A percentile compares a stretch with the other conserved stretches of the same genome.
Conservation (phyloP, 2,797 vertebrate species). For the Ficedula albicollis region DNA sequence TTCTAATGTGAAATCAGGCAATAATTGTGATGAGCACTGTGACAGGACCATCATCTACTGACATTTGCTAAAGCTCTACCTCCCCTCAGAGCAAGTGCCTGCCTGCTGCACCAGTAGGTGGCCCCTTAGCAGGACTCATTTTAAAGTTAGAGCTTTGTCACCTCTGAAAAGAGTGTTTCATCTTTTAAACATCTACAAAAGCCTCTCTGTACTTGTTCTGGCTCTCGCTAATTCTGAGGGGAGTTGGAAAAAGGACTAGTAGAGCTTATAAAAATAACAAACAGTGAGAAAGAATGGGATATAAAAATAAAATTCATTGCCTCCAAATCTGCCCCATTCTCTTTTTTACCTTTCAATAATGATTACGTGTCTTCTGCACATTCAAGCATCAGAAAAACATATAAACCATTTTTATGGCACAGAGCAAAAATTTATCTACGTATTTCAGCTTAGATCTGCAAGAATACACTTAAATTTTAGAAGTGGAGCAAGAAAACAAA, state of each 20-base stretch:
- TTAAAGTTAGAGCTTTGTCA: background rate
- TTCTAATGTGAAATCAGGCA: background rate
- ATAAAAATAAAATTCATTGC: constrained; percentile 57
- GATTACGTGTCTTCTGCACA: constrained; percentile 11
- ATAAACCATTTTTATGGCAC: constrained; percentile 62
- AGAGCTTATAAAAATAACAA: constrained; percentile 34
- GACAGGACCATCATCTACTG: background rate
- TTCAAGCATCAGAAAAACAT: constrained; percentile 44
- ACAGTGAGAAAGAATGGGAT: constrained; percentile 4
- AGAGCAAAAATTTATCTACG: constrained; percentile 19
- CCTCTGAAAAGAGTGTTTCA: background rate
- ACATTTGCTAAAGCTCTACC: background rate
- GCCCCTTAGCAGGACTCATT: background rate
- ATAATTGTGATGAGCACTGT: rapidly evolving
- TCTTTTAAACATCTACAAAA: background rate
- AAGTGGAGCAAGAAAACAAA: constrained; percentile 1
- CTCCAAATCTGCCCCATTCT: constrained; percentile 20
- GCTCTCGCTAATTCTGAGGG: constrained; percentile 5
- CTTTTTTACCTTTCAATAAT: constrained; percentile 38
- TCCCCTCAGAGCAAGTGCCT: background rate
- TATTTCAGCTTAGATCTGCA: constrained; percentile 50
- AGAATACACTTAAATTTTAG: constrained; percentile 35
- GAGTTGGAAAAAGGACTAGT: background rate
- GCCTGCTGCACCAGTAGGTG: background rate
- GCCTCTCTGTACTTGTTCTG: background rate